Conservation (phyloP, 1,140 invertebrate species). For the Littorina saxatilis region DNA sequence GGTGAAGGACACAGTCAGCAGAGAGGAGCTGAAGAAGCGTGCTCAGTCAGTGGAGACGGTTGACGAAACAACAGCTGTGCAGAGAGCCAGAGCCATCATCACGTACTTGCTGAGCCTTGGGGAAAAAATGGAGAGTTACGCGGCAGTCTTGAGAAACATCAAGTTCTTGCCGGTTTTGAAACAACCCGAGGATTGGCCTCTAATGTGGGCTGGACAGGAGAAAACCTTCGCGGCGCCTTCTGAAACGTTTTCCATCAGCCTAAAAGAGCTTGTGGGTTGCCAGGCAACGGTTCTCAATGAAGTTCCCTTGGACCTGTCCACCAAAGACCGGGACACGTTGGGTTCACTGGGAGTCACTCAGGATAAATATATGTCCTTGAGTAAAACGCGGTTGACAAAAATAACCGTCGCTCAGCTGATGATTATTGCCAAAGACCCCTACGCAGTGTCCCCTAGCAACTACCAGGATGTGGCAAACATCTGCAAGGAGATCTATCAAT, state of each 20-base stretch:
- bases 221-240: neutral
- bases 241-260: neutral
- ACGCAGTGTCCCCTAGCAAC: neutral
- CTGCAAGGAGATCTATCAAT: slow-evolving; percentile 15
- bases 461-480: neutral
- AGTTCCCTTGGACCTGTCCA: neutral
- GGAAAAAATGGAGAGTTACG: neutral
- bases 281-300: neutral
- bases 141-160: slow-evolving; percentile 23
- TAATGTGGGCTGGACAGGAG: neutral
- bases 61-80: neutral
- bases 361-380: neutral
- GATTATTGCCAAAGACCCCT: neutral
- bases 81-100: slow-evolving; percentile 36
- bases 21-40: slow-evolving; percentile 40
- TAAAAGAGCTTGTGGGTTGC: slow-evolving; percentile 22
- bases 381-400: neutral
- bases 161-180: slow-evolving; percentile 47
- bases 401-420: neutral
- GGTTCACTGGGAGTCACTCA: neutral
- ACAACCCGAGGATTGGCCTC: slow-evolving; percentile 44
- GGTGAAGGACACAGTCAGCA: slow-evolving; percentile 38
- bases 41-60: slow-evolving; percentile 24
- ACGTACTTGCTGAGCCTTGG: slow-evolving; percentile 28
- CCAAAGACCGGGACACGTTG: neutral